Base-by-base conservation (phyloP, 2,888 invertebrate species). In the Nemurella pictetii region DNA sequence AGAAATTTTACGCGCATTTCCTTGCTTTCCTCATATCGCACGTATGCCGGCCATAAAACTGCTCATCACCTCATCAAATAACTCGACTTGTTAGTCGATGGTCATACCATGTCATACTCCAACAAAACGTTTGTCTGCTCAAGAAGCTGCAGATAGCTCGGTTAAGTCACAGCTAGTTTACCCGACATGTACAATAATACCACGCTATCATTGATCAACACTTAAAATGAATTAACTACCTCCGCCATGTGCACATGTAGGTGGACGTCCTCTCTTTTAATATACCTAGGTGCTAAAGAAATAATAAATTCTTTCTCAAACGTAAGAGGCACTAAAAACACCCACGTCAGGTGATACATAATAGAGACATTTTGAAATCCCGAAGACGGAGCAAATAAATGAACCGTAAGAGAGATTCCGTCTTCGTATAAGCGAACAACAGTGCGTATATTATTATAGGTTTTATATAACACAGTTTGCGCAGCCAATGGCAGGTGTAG, bases 361-460 rank as follows among this genome's bases (percentile, higher is more conserved):
- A 55, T 55, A 55, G 55, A 55, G 55, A 55, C 55, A 12, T 55
- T 55, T 55, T 20, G 55, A 55, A 55, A 55, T 75, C 75, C 9
- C 75, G 75, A 75, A 27, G 75, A 75, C 75, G 75, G 7, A 26
- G 75, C n/a, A 28, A 75, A 75, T 75, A 75, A 75, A 75, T 75
- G 75, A 75, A 75, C 27, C 75, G 75, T 27, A 15, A 1, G 75
- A 5, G 27, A 27, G 28, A 75, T 27, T 26, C n/a, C 27, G 75
- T 9, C 26, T 28, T 28, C 26, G 75, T 28, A 75, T 75, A 27
- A 26, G 26, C 9, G 75, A 75, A 75, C 75, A 75, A 75, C 75
- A 75, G 75, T 75, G 75, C 27, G 75, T 75, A 75, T 75, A 75
- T 75, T 75, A 75, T 75, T 20, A 20, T 55, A 55, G 55, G 55